phyloP scores from a whole-genome alignment of 1,140 invertebrate genomes.

The Ridgeia piscesae region DNA sequence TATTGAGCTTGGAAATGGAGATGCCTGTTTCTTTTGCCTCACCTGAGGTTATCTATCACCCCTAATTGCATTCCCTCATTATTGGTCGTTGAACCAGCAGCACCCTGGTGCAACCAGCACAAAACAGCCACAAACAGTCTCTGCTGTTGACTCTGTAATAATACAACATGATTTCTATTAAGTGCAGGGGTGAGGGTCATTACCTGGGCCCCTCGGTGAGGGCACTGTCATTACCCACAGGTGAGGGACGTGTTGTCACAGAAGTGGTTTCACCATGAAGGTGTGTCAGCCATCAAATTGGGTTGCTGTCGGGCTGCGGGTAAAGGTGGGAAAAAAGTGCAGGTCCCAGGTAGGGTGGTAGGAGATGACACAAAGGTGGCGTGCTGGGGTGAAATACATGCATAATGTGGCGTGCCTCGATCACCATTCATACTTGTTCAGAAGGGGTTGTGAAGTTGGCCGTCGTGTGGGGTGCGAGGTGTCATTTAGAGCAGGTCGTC shows the following conservation, averaged over 20 bases:
- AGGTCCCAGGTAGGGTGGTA: not conserved
- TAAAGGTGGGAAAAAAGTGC: not conserved
- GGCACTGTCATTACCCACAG: not conserved
- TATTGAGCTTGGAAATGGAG: not conserved
- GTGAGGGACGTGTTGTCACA: not conserved
- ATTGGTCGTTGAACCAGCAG: not conserved
- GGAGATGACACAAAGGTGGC: not conserved
- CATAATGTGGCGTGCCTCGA: not conserved
- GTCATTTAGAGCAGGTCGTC: not conserved
- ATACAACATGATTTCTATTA: conserved; percentile 6
- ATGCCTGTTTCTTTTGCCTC: not conserved
- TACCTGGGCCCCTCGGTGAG: not conserved
- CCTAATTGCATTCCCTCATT: not conserved
- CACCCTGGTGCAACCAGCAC: not conserved
- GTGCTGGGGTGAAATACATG: not conserved
- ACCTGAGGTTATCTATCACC: not conserved
- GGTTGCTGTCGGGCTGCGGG: not conserved
- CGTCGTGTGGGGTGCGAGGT: not conserved
- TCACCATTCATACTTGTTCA: not conserved
- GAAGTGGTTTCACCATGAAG: not conserved
- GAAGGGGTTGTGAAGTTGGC: not conserved
- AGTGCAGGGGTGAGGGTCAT: not conserved
- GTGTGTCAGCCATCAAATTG: not conserved
- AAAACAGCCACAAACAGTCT: not conserved
- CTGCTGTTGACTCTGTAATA: not conserved